Percentiles rank a stretch among this genome's conserved stretches.
Evolutionary conservation across 1,140 invertebrate species (phyloP).

Genomic region (Drosophila hydei): DNA sequence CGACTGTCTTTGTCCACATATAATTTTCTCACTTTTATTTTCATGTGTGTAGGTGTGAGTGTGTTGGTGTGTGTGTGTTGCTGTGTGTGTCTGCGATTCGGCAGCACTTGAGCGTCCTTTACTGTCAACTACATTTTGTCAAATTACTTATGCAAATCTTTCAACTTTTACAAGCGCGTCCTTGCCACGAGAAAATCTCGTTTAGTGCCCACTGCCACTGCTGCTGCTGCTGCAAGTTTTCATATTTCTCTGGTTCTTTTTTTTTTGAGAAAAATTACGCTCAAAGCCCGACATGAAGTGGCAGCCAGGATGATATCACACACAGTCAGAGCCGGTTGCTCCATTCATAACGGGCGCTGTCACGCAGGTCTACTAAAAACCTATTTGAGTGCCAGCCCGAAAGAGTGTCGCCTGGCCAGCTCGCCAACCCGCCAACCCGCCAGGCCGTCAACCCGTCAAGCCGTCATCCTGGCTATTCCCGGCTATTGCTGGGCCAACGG

Average conservation of each 20-base stretch:
- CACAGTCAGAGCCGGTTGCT: slow-evolving; percentile 37
- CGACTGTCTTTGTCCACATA: slow-evolving; percentile 42
- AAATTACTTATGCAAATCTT: slow-evolving; percentile 83
- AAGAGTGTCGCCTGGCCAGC: slow-evolving; percentile 13
- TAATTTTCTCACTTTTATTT: slow-evolving; percentile 58
- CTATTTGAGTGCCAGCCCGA: slow-evolving; percentile 63
- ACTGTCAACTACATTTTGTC: slow-evolving; percentile 82
- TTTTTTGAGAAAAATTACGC: slow-evolving; percentile 63
- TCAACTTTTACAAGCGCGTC: slow-evolving; percentile 80
- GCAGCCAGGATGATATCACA: slow-evolving; percentile 64
- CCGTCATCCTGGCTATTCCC: slow-evolving; percentile 37
- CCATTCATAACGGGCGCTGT: slow-evolving; percentile 53
- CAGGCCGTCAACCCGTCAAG: not conserved
- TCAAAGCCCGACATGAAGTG: slow-evolving; percentile 74
- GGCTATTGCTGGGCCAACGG: slow-evolving; percentile 41
- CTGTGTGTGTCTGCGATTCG: slow-evolving; percentile 54
- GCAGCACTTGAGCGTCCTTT: slow-evolving; percentile 64
- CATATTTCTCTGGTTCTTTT: slow-evolving; percentile 15
- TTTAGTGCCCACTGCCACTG: slow-evolving; percentile 50
- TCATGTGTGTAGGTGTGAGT: slow-evolving; percentile 15
- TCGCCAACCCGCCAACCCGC: slow-evolving; percentile 8
- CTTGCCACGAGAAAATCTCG: slow-evolving; percentile 75
- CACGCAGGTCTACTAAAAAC: slow-evolving; percentile 70
- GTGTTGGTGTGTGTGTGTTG: slow-evolving; percentile 8
- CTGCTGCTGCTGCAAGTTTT: slow-evolving; percentile 28